phyloP scores from a whole-genome alignment of 2,797 vertebrate species.

The Pipistrellus pipistrellus region DNA sequence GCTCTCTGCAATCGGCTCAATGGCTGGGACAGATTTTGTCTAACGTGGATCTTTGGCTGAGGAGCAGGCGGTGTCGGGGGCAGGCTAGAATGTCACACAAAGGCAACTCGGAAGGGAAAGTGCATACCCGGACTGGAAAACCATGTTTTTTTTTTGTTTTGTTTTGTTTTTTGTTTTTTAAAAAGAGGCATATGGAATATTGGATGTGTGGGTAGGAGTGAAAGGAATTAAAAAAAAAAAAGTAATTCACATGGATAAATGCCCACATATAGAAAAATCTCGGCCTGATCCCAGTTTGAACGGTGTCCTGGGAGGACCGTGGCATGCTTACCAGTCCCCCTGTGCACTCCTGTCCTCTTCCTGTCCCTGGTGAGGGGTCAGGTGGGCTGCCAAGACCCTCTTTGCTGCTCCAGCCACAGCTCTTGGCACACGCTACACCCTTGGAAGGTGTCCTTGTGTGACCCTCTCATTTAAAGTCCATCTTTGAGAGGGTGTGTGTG shows the following conservation, averaged over 20 bases:
- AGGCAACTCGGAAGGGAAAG: constrained; percentile 70
- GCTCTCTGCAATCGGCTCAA: constrained; percentile 37
- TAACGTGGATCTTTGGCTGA: constrained; percentile 73
- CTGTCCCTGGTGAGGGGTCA: not conserved
- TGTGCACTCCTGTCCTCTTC: not conserved
- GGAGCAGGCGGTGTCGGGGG: constrained; percentile 64
- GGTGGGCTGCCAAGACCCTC: not conserved
- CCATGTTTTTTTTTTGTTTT: not conserved
- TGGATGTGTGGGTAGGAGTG: constrained; percentile 80
- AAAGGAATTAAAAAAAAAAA: constrained; percentile 72
- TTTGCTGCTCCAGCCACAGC: not conserved
- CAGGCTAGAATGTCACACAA: constrained; percentile 79
- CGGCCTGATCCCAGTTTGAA: constrained; percentile 43
- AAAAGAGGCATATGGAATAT: constrained; percentile 82
- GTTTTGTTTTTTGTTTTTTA: constrained; percentile 47
- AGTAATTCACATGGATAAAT: constrained; percentile 72
- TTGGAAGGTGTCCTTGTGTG: not conserved
- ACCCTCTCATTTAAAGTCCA: not conserved
- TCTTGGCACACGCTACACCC: not conserved
- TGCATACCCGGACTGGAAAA: constrained; percentile 71
- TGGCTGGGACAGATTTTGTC: constrained; percentile 58
- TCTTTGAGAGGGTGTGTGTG: not conserved
- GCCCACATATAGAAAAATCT: constrained; percentile 58
- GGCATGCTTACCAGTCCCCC: not conserved
- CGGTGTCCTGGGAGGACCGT: not conserved